Base-by-base conservation (phyloP, 23 tunicate species). In the Oikopleura albicans region DNA sequence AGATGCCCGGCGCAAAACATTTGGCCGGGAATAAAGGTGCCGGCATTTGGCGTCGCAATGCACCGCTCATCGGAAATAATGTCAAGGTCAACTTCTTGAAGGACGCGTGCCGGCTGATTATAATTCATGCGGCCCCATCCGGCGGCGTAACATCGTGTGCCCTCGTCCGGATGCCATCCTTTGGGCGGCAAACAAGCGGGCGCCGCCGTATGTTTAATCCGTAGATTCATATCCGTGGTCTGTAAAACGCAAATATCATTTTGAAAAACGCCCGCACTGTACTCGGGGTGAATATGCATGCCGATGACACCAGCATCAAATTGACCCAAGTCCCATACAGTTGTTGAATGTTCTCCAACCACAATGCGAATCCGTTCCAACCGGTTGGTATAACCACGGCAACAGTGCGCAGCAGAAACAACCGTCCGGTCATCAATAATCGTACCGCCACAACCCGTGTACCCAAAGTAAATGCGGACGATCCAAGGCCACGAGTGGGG, bases 1-100 rank as follows among this genome's bases (percentile, higher is more conserved):
- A 71, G 37, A 29, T 71, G 79, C 37, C 79, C 79, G 34, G 79
- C 79, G 79, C 79, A 71, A 29, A 71, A 71, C 79, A 71, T 71
- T 71, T 71, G 37, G 27, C 37, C 79, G 27, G 4, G 34, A 16
- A 29, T 37, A 71, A 71, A 71, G 31, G 2, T 2, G 4, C 79
- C 79, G 35, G 79, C 79, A 71, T 71, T 71, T 71, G 79, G 79
- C 33, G 79, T 71, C 33, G 28, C 37, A 2, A 16, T 31, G 35
- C 79, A 71, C 2, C 79, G 79, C 37, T 71, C 79, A 71, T 71
- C 79, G 37, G 79, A 71, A 2, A 71, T 71, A 22, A 71, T 71
- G 4, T 71, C 35, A 16, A 71, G 79, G 31, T 71, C 79, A 31
- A 71, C 79, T 71, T 71, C 79, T 71, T 71, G 79, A 71, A 71